These are phyloP conservation scores for Chloropsis cyanopogon DNA, from an alignment of 2,113 vertebrate species.

Conservation along the genomic window DNA sequence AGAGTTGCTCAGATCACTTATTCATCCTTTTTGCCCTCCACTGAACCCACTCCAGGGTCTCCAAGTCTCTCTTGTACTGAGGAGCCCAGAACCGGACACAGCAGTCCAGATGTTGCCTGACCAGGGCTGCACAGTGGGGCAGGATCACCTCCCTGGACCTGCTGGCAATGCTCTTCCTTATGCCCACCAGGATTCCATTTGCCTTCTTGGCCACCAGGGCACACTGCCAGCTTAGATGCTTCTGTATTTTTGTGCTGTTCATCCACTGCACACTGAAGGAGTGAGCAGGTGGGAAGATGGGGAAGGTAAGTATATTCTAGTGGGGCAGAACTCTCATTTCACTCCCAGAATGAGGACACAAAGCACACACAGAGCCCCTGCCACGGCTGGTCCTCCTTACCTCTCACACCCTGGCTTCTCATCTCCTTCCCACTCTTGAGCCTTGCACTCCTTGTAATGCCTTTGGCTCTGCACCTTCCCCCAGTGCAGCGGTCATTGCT, in stretches of 20 bases:
- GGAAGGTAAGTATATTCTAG: not conserved
- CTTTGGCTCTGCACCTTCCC: not conserved
- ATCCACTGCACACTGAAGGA: not conserved
- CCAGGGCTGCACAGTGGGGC: not conserved
- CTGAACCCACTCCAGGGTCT: not conserved
- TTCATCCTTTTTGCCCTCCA: not conserved
- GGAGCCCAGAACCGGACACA: not conserved
- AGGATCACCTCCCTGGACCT: not conserved
- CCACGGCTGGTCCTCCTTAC: accelerated
- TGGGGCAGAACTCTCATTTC: not conserved
- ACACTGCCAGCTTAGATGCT: not conserved
- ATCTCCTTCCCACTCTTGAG: not conserved
- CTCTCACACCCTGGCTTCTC: not conserved
- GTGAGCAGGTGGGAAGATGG: not conserved
- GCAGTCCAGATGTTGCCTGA: not conserved
- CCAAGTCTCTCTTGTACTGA: not conserved
- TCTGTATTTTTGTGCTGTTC: not conserved
- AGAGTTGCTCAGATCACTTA: not conserved
- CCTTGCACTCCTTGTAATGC: not conserved
- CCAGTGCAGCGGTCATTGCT: accelerated
- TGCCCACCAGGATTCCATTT: not conserved
- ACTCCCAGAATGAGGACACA: not conserved
- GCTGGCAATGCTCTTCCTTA: not conserved
- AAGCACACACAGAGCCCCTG: not conserved
- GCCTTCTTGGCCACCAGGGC: not conserved